A percentile compares a stretch with the other conserved stretches of the same genome.
These are phyloP conservation scores for Drosophila dunni DNA, from an alignment of 1,140 invertebrate species.

Conservation along the genomic window DNA sequence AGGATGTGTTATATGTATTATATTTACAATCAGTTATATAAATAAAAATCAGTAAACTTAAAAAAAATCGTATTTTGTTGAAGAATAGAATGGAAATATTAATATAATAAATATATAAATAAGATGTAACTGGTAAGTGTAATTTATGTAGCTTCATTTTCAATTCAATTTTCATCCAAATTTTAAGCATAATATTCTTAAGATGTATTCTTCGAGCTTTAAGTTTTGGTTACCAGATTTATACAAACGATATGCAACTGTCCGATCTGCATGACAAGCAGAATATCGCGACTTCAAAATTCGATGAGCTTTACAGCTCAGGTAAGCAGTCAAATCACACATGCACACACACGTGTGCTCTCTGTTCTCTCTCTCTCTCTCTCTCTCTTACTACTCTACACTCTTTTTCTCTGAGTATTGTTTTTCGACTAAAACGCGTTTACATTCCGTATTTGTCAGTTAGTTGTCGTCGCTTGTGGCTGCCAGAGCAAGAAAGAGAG, in stretches of 20 bases:
- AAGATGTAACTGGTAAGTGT: no score
- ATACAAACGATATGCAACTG: slow-evolving; percentile 6
- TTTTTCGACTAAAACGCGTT: slow-evolving; percentile 72
- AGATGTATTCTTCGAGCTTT: no score
- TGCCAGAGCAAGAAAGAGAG: slow-evolving; percentile 2
- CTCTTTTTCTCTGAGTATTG: slow-evolving; percentile 5
- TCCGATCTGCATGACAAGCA: slow-evolving; percentile 30
- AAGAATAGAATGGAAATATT: no score
- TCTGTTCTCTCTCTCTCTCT: slow-evolving; percentile 6
- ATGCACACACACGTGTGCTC: slow-evolving; percentile 7
- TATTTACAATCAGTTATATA: no score
- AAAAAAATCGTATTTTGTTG: no score
- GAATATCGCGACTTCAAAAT: not conserved
- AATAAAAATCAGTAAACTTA: no score
- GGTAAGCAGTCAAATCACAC: slow-evolving; percentile 38
- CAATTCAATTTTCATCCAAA: no score
- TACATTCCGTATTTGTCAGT: slow-evolving; percentile 57
- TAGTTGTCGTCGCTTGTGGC: slow-evolving; percentile 67
- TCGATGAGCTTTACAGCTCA: slow-evolving; percentile 19
- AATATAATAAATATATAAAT: no score
- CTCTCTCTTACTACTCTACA: slow-evolving; percentile 15
- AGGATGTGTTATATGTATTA: no score
- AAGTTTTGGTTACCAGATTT: no score
- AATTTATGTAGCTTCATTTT: no score
- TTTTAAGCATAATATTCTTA: no score